Conservation (phyloP, 2,113 vertebrate species). For the Clarias gariepinus region DNA sequence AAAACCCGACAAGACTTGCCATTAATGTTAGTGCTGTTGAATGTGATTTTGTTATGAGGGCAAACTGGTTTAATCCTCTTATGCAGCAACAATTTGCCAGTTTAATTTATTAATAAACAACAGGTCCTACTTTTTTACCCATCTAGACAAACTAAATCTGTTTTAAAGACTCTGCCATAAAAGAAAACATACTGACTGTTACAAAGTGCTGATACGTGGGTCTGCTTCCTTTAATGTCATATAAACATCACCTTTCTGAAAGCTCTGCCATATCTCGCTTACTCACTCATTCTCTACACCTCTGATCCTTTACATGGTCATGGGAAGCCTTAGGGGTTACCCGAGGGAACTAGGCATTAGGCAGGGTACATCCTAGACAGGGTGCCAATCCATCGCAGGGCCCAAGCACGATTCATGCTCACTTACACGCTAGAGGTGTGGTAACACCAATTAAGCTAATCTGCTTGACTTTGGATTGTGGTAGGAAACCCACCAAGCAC, state of each 20-base stretch:
- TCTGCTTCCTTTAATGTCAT: neutral
- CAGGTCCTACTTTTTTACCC: neutral
- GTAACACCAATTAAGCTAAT: too few species aligned
- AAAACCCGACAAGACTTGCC: neutral
- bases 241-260: neutral
- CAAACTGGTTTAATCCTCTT: neutral
- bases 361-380: too few species aligned
- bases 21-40: neutral
- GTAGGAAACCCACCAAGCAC: too few species aligned
- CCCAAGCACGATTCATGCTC: too few species aligned
- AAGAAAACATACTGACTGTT: neutral
- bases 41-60: neutral
- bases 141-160: neutral
- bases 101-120: neutral
- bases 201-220: neutral
- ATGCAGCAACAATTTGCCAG: neutral
- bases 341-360: too few species aligned
- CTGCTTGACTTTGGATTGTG: too few species aligned
- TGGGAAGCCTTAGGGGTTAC: too few species aligned
- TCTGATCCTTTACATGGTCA: too few species aligned
- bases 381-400: too few species aligned
- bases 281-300: too few species aligned
- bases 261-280: neutral
- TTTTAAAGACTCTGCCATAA: neutral
- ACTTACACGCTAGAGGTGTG: too few species aligned